Conservation (phyloP, 2,113 vertebrate species). For the Nesogale talazaci region DNA sequence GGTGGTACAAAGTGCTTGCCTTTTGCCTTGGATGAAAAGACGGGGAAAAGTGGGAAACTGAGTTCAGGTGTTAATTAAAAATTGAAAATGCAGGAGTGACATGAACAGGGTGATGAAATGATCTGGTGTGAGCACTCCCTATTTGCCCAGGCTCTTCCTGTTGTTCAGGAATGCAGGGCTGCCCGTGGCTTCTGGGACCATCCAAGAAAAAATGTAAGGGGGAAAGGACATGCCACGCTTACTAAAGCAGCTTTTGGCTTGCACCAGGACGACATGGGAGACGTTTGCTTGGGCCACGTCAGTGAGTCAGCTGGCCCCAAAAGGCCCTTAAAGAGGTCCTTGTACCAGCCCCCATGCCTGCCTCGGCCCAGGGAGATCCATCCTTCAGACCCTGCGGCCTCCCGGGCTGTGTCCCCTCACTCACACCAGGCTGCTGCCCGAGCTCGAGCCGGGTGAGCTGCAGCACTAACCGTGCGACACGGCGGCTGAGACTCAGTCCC, state of each 20-base stretch:
- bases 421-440: no score
- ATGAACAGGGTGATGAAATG: neutral
- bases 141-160: neutral
- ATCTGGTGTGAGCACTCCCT: neutral
- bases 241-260: neutral
- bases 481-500: neutral
- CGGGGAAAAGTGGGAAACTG: neutral
- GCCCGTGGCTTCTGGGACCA: neutral
- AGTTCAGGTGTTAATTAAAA: neutral
- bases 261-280: neutral
- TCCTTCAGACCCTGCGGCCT: neutral
- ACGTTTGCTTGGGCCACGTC: neutral
- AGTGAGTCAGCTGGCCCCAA: neutral
- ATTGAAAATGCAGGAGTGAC: neutral
- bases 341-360: no score
- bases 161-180: neutral
- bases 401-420: neutral
- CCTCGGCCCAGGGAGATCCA: neutral
- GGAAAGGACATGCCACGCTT: neutral
- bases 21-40: neutral
- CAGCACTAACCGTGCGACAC: neutral
- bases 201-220: neutral
- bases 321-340: neutral
- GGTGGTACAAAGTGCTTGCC: neutral
- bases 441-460: no score